Evolutionary conservation across 2,797 vertebrate species (phyloP), one percentile per base, ranked within the genome.

Genomic region (Danio jaintianensis): DNA sequence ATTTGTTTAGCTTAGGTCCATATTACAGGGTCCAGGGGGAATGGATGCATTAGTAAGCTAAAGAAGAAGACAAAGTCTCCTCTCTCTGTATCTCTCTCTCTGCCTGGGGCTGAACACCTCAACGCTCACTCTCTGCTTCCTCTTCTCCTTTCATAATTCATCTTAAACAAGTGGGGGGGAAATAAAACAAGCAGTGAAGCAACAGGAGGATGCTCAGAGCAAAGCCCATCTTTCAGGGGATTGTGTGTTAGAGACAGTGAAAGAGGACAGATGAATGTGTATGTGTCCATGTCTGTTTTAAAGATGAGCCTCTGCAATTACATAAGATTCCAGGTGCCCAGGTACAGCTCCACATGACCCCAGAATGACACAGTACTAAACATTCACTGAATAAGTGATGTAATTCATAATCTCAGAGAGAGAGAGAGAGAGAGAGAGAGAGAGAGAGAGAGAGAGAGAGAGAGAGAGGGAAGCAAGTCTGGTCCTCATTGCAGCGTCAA

Each of bases 121-220:
- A 82, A 85, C 85, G 55, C 42, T 82, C 36, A 40, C 78, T 78
- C 85, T 86, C 75, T 29, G 84, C 78, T 89, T 86, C 84, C 87
- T 81, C 22, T 73, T 86, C 87, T 86, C 86, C 85, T 89, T 92
- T 90, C 88, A 92, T 92, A 92, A 94, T 94, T 93, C 83, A 92
- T 93, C 89, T 89, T 90, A 91, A 93, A 93, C 91, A 87, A 90
- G 88, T 87, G 90, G 75, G 36, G 2, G 59, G 59, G 20, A 91
- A 86, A 91, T 86, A 83, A 88, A 87, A 89, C 78, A 85, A 87
- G 87, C 48, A 48, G 38, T 78, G 67, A 61, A 78, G 82, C 74
- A 80, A 75, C 79, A 61, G 70, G 88, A 86, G 83, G 82, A 85
- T 80, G 82, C 48, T 86, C 80, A 88, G 81, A 75, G 86, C 83